Evolutionary conservation across 1,140 invertebrate genomes (phyloP).

Genomic region (Trinorchestia longiramus): DNA sequence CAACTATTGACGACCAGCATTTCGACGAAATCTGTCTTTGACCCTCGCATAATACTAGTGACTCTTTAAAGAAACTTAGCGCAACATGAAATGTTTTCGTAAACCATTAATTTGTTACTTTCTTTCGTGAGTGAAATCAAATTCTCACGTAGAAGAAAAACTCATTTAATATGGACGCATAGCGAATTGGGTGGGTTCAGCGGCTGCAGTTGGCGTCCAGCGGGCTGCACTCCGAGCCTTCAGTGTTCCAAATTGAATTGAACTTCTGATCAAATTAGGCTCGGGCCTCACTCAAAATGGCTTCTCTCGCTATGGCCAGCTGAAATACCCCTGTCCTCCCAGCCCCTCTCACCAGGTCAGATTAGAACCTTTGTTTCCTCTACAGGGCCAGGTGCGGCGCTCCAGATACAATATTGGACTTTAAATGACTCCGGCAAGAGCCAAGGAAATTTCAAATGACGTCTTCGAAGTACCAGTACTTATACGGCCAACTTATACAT

Average conservation of each 20-base stretch:
- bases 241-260: constrained; percentile 10
- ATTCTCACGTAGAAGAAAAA: neutral
- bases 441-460: neutral
- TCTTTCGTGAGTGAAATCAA: neutral
- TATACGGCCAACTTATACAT: neutral
- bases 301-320: constrained; percentile 7
- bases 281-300: constrained; percentile 7
- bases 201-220: neutral
- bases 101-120: too few species aligned
- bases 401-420: constrained; percentile 6
- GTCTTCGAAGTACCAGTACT: neutral
- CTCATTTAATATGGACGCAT: neutral
- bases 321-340: neutral
- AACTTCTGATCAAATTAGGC: constrained; percentile 39
- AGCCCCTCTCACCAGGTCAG: neutral
- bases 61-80: neutral
- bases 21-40: too few species aligned
- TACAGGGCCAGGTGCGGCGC: constrained; percentile 10
- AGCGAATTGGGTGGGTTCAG: neutral
- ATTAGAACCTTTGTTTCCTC: neutral
- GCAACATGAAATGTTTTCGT: neutral
- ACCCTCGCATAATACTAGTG: neutral
- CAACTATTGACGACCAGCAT: too few species aligned
- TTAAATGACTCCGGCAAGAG: neutral
- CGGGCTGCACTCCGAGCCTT: neutral